A percentile compares a stretch with the other conserved stretches of the same genome.
Conservation (phyloP, 2,888 invertebrate species). For the Pedicia rivosa region DNA sequence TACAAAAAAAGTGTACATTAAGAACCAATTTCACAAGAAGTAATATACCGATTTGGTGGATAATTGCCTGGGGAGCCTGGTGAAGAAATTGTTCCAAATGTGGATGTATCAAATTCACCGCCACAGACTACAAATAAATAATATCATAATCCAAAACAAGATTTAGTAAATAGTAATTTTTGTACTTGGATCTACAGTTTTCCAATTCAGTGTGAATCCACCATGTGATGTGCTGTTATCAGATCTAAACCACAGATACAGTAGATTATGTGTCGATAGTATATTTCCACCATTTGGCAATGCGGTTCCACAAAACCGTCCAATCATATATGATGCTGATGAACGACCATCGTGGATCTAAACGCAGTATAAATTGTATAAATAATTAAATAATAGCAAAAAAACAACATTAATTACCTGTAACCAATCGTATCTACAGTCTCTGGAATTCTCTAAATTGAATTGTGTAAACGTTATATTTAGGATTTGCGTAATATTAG, state of each 20-base stretch:
- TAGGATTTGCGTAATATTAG: conserved; percentile 50
- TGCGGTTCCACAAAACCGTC: conserved; percentile 60
- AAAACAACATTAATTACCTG: too few species aligned
- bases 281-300: conserved; percentile 56
- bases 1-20: too few species aligned
- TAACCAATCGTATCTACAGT: conserved; percentile 55
- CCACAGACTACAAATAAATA: conserved; percentile 47
- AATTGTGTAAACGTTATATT: conserved; percentile 67
- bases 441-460: conserved; percentile 45
- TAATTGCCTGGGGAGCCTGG: conserved; percentile 83
- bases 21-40: too few species aligned
- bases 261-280: conserved; percentile 52
- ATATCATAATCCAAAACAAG: too few species aligned
- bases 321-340: conserved; percentile 52
- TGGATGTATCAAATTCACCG: conserved; percentile 36
- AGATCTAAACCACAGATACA: conserved; percentile 69
- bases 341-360: conserved; percentile 73
- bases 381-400: too few species aligned
- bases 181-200: conserved; percentile 44
- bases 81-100: conserved; percentile 62
- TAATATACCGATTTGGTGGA: conserved; percentile 62
- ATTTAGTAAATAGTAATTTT: conserved; percentile 6
- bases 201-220: conserved; percentile 69
- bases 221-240: conserved; percentile 44
- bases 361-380: too few species aligned